Percentiles rank a stretch among this genome's conserved stretches.
Conservation (phyloP, 2,888 invertebrate genomes). For the Drosophila melanosoma region DNA sequence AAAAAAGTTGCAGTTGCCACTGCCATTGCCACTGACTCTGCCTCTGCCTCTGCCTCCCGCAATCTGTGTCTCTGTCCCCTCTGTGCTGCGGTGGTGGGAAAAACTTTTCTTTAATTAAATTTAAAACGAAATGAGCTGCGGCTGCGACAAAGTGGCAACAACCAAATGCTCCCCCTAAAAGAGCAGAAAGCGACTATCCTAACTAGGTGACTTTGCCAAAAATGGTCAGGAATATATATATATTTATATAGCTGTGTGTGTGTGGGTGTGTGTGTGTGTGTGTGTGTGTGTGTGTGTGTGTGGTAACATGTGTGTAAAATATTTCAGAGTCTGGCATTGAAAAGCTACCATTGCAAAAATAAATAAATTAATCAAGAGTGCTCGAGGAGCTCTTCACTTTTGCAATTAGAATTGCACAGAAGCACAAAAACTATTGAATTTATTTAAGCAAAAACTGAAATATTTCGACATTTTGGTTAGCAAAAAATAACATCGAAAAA, state of each 20-base stretch:
- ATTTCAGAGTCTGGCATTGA: background rate
- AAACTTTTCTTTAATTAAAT: slow-evolving; percentile 80
- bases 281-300: background rate
- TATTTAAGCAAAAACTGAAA: background rate
- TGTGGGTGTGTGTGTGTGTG: background rate
- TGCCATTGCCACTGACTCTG: slow-evolving; percentile 16
- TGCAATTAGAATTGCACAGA: background rate
- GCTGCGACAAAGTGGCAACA: slow-evolving; percentile 27
- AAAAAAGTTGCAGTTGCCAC: slow-evolving; percentile 66
- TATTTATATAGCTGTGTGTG: background rate
- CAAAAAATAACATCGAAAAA: background rate
- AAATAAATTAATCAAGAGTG: background rate
- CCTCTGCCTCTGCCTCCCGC: background rate
- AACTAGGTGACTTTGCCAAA: slow-evolving; percentile 40
- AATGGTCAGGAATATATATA: slow-evolving; percentile 22
- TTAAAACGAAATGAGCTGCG: slow-evolving; percentile 75
- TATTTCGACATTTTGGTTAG: background rate
- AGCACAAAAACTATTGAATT: background rate
- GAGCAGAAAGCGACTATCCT: slow-evolving; percentile 21
- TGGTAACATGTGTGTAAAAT: background rate
- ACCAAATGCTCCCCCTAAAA: slow-evolving; percentile 12
- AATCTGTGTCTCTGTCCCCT: slow-evolving; percentile 1
- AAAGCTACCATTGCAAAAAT: background rate
- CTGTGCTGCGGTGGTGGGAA: slow-evolving; percentile 29
- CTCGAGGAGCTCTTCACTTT: background rate